phyloP scores from a whole-genome alignment of 2,797 vertebrate genomes.

The Pseudomugil gertrudae region DNA sequence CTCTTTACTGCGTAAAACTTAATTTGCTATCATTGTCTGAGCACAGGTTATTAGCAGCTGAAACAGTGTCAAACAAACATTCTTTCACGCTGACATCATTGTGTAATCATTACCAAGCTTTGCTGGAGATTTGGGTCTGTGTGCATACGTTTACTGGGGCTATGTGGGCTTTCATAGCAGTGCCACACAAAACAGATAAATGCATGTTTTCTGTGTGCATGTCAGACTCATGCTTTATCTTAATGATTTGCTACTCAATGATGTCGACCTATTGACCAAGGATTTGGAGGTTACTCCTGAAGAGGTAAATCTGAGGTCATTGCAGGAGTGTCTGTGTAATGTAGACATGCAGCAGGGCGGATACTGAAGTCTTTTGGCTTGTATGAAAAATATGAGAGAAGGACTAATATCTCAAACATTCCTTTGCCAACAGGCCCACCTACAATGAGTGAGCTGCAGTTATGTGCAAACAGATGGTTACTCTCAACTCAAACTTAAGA shows the following conservation, averaged over 20 bases:
- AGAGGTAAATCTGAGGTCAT: slow-evolving; percentile 63
- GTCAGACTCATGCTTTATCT: slow-evolving; percentile 24
- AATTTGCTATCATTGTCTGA: slow-evolving; percentile 44
- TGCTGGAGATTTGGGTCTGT: slow-evolving; percentile 31
- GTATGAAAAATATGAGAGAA: slow-evolving; percentile 56
- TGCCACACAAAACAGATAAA: neutral
- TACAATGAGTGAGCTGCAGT: slow-evolving; percentile 61
- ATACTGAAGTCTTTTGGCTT: slow-evolving; percentile 38
- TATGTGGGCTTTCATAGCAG: slow-evolving; percentile 15
- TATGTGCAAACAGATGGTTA: slow-evolving; percentile 67
- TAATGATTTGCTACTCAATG: slow-evolving; percentile 49
- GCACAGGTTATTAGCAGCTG: slow-evolving; percentile 49
- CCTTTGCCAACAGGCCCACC: slow-evolving; percentile 70
- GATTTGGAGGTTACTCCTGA: slow-evolving; percentile 48
- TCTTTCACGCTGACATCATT: slow-evolving; percentile 54
- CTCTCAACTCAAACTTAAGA: slow-evolving; percentile 53
- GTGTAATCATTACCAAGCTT: slow-evolving; percentile 48
- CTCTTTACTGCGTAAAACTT: slow-evolving; percentile 28
- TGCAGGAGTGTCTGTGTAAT: slow-evolving; percentile 59
- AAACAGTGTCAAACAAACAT: slow-evolving; percentile 46
- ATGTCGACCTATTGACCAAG: slow-evolving; percentile 37
- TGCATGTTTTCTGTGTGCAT: slow-evolving; percentile 7
- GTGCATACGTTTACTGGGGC: slow-evolving; percentile 18
- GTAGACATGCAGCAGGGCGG: slow-evolving; percentile 42
- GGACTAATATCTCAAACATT: slow-evolving; percentile 68